Conservation (phyloP, 2,888 invertebrate genomes). For the Habrosyne pyritoides region DNA sequence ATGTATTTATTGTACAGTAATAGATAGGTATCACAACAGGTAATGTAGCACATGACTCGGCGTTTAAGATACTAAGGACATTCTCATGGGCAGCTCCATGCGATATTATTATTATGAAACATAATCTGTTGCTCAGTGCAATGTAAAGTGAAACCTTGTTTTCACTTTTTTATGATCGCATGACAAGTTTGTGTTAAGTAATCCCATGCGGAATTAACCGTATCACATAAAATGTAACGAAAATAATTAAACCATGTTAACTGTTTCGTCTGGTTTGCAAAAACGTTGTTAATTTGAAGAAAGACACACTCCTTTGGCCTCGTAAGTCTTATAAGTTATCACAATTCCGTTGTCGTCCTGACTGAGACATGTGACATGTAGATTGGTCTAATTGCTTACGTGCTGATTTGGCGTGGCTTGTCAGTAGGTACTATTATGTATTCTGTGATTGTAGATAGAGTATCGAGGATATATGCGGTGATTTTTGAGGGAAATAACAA, state of each 20-base stretch:
- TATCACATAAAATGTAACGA: conserved; percentile 41
- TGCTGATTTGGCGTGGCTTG: background rate
- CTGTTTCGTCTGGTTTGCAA: conserved; percentile 2
- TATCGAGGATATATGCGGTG: background rate
- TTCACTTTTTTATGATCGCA: conserved; percentile 75
- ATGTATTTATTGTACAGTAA: background rate
- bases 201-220: conserved; percentile 53
- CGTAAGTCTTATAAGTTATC: background rate
- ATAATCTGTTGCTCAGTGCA: conserved; percentile 24
- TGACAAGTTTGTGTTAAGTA: conserved; percentile 59
- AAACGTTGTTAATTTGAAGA: background rate
- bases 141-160: conserved; percentile 62
- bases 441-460: background rate
- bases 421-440: background rate
- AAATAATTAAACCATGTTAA: conserved; percentile 18
- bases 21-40: background rate
- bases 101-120: conserved; percentile 22
- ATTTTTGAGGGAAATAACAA: background rate
- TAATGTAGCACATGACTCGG: background rate
- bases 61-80: background rate
- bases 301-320: background rate
- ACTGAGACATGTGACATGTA: background rate
- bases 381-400: background rate
- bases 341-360: background rate
- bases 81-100: conserved; percentile 13